phyloP scores from a whole-genome alignment of 2,113 vertebrate species.

The Proterorhinus semilunaris region DNA sequence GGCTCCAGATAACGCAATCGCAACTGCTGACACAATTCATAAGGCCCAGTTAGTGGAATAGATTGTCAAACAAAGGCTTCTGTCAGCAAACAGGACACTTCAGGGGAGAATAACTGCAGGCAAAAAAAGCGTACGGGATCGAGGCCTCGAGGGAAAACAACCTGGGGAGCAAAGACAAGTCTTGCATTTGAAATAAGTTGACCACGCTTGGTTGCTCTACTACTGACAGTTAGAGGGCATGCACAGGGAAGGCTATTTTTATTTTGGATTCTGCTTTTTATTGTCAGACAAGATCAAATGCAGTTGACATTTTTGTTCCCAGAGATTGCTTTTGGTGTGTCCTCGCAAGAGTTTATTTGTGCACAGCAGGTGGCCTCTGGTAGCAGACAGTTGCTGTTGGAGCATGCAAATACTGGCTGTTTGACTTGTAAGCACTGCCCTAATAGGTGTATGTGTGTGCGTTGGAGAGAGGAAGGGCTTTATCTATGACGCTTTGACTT shows the following conservation, averaged over 20 bases:
- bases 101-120: conserved; percentile 67
- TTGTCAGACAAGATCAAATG: background rate
- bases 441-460: conserved; percentile 3
- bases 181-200: conserved; percentile 65
- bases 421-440: conserved; percentile 45
- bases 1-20: conserved; percentile 74
- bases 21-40: conserved; percentile 79
- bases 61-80: conserved; percentile 76
- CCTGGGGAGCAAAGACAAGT: conserved; percentile 63
- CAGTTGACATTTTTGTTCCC: conserved; percentile 14
- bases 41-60: conserved; percentile 64
- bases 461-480: conserved; percentile 7
- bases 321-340: conserved; percentile 17
- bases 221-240: conserved; percentile 41
- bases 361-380: conserved; percentile 30
- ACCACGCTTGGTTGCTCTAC: conserved; percentile 55
- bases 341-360: conserved; percentile 28
- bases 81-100: conserved; percentile 72
- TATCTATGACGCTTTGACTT: conserved; percentile 30
- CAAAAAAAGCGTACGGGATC: conserved; percentile 25
- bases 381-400: conserved; percentile 35
- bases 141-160: conserved; percentile 62
- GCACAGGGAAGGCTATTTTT: conserved; percentile 21
- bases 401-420: conserved; percentile 69
- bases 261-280: background rate